phyloP scores from a whole-genome alignment of 2,888 invertebrate species.

The Clitarchus hookeri region DNA sequence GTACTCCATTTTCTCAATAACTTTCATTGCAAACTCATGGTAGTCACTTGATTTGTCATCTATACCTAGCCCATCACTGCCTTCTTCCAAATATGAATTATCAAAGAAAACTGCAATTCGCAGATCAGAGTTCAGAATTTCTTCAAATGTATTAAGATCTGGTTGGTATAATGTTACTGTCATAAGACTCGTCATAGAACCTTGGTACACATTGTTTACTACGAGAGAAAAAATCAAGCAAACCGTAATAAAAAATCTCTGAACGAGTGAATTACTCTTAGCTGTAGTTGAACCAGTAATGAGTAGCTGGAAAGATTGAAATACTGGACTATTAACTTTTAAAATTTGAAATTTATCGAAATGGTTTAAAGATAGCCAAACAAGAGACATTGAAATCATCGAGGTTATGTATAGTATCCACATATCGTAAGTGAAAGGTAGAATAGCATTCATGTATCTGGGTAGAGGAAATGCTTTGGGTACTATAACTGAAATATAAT shows the following conservation, averaged over 20 bases:
- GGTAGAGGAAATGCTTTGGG: not conserved
- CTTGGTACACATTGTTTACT: not conserved
- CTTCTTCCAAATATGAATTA: not conserved
- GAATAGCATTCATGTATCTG: not conserved
- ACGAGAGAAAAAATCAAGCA: not conserved
- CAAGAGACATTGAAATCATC: not conserved
- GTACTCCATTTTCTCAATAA: not conserved
- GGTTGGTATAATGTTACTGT: not conserved
- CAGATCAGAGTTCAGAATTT: not conserved
- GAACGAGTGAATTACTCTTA: not conserved
- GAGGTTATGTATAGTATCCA: not conserved
- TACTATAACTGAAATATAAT: not conserved
- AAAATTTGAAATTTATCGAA: not conserved
- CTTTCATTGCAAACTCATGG: not conserved
- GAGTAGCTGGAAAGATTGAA: not conserved
- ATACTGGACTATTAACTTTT: not conserved
- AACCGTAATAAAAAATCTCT: not conserved
- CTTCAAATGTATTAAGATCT: not conserved
- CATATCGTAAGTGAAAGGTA: not conserved
- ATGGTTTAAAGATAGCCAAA: not conserved
- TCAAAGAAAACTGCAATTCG: not conserved
- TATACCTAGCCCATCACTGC: not conserved
- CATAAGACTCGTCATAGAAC: not conserved
- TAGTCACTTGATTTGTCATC: not conserved
- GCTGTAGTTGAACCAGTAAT: not conserved